Conservation (phyloP, 2,888 invertebrate genomes). For the Bibio marci region DNA sequence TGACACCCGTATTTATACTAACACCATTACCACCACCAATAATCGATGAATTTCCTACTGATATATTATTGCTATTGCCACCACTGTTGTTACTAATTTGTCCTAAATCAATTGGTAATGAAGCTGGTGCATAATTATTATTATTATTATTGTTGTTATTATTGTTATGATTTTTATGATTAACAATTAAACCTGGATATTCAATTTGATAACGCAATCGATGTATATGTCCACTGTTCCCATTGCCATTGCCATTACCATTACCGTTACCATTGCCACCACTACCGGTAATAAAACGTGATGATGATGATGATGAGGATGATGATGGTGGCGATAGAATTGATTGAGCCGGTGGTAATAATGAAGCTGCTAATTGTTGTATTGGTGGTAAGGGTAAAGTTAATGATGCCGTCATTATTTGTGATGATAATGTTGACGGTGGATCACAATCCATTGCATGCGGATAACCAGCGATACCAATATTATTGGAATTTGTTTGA, state of each 20-base stretch:
- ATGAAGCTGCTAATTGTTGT: constrained; percentile 17
- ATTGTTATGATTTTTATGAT: too few species aligned
- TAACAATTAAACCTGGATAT: background rate
- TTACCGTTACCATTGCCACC: constrained; percentile 1
- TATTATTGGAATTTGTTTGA: background rate
- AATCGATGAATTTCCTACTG: constrained; percentile 5
- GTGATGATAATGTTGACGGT: constrained; percentile 7
- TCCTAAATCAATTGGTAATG: constrained; percentile 25
- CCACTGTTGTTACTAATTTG: constrained; percentile 9
- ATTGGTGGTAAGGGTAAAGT: constrained; percentile 5
- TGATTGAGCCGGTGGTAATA: constrained; percentile 13
- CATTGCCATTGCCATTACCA: background rate
- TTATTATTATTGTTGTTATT: background rate
- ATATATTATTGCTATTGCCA: constrained; percentile 4
- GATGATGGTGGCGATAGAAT: constrained; percentile 11
- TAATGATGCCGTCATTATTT: constrained; percentile 9
- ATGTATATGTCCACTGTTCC: background rate
- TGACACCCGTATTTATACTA: constrained; percentile 4
- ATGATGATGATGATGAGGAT: constrained; percentile 11
- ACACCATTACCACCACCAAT: constrained; percentile 10
- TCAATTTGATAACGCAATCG: background rate
- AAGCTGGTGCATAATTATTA: constrained; percentile 24
- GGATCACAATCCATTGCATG: constrained; percentile 7
- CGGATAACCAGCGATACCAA: background rate
- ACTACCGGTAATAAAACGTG: too few species aligned